These are phyloP conservation scores for Coptodon rendalli DNA, from an alignment of 2,113 vertebrate species.

Conservation along the genomic window DNA sequence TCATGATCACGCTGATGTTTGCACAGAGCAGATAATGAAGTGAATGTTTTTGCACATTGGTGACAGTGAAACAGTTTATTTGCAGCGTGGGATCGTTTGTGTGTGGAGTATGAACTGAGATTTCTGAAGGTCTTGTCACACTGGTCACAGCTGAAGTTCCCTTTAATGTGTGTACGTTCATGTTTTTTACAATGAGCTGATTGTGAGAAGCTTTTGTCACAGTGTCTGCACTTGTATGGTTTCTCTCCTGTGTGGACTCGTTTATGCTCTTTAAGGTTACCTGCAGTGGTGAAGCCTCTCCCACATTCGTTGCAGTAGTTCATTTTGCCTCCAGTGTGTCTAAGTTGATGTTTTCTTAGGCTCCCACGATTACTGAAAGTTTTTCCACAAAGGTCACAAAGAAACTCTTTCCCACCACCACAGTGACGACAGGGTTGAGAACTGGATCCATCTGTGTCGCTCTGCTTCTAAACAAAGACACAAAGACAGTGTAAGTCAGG, in stretches of 20 bases:
- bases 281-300: background rate
- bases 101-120: background rate
- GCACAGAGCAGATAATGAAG: background rate
- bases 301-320: background rate
- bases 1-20: background rate
- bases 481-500: accelerated
- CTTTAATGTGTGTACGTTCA: background rate
- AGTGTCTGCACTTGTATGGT: background rate
- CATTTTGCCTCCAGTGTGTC: background rate
- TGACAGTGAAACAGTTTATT: background rate
- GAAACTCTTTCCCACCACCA: background rate
- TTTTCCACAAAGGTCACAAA: background rate
- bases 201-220: background rate
- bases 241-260: background rate
- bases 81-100: background rate
- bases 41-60: background rate
- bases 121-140: background rate
- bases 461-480: background rate
- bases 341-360: background rate
- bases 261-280: background rate
- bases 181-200: background rate
- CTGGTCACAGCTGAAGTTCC: background rate
- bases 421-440: background rate
- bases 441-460: background rate
- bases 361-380: background rate